A percentile compares a stretch with the other conserved stretches of the same genome.
These are phyloP conservation scores for Drosophila bocki DNA, from an alignment of 1,140 invertebrate genomes.

Conservation along the genomic window DNA sequence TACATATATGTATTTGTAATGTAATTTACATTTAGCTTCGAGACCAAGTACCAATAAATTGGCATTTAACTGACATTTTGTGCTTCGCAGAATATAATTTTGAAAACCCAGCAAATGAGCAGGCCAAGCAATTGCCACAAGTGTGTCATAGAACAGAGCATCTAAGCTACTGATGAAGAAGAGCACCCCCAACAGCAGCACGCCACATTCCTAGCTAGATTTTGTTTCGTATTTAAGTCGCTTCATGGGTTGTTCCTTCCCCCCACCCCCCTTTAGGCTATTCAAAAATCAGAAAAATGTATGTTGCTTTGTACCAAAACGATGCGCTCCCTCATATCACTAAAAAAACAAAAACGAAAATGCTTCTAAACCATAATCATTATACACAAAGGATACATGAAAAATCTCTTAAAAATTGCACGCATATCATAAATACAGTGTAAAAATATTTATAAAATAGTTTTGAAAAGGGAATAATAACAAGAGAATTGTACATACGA, in stretches of 20 bases:
- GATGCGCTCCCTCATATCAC: constrained; percentile 69
- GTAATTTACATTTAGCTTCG: constrained; percentile 69
- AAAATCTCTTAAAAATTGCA: constrained; percentile 54
- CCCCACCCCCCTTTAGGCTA: constrained; percentile 23
- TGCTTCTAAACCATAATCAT: constrained; percentile 71
- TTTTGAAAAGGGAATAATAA: constrained; percentile 16
- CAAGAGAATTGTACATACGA: constrained; percentile 54
- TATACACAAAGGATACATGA: constrained; percentile 38
- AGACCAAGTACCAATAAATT: constrained; percentile 81
- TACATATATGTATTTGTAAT: constrained; percentile 43
- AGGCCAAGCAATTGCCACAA: constrained; percentile 42
- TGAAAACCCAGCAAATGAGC: constrained; percentile 32
- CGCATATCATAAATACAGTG: constrained; percentile 74
- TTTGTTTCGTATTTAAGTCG: constrained; percentile 25
- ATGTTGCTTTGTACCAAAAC: constrained; percentile 70
- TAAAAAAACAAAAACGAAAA: constrained; percentile 47
- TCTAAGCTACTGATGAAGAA: constrained; percentile 16
- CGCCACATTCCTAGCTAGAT: constrained; percentile 49
- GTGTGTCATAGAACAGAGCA: constrained; percentile 62
- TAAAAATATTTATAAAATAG: constrained; percentile 62
- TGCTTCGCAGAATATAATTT: constrained; percentile 67
- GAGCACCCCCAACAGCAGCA: constrained; percentile 4
- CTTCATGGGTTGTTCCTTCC: constrained; percentile 39
- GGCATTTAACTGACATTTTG: constrained; percentile 80
- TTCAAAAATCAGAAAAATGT: constrained; percentile 17